A percentile compares a stretch with the other conserved stretches of the same genome.
phyloP scores from a whole-genome alignment of 2,113 vertebrate genomes.

The Gymnorhina tibicen region DNA sequence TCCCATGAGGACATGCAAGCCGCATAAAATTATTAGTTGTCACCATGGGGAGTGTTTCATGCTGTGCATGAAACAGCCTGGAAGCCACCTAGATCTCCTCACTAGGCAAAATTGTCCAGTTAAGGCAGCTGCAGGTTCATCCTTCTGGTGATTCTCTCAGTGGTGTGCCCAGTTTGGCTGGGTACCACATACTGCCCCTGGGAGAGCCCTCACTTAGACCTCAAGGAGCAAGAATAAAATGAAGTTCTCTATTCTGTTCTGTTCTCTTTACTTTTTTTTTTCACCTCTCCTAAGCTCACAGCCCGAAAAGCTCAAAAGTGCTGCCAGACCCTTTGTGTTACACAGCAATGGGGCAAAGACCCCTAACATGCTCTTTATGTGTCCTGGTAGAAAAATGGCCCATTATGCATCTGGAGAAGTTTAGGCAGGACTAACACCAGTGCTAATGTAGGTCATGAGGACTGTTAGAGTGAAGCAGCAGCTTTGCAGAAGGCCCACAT shows the following conservation, averaged over 20 bases:
- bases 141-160: fast-evolving
- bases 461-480: not conserved
- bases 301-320: not conserved
- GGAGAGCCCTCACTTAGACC: not conserved
- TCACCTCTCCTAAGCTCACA: not conserved
- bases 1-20: not conserved
- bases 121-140: not conserved
- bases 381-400: not conserved
- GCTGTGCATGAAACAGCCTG: not conserved
- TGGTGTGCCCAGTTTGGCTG: not conserved
- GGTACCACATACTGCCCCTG: fast-evolving
- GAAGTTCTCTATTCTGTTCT: not conserved
- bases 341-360: fast-evolving
- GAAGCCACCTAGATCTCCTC: not conserved
- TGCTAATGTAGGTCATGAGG: not conserved
- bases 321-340: not conserved
- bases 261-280: not conserved
- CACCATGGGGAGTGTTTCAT: not conserved
- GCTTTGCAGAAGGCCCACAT: not conserved
- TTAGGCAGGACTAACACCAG: not conserved
- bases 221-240: not conserved
- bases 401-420: fast-evolving
- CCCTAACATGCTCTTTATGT: fast-evolving
- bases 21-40: not conserved
- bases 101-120: fast-evolving